phyloP scores from a whole-genome alignment of 2,113 vertebrate genomes.

The Apteryx mantelli region DNA sequence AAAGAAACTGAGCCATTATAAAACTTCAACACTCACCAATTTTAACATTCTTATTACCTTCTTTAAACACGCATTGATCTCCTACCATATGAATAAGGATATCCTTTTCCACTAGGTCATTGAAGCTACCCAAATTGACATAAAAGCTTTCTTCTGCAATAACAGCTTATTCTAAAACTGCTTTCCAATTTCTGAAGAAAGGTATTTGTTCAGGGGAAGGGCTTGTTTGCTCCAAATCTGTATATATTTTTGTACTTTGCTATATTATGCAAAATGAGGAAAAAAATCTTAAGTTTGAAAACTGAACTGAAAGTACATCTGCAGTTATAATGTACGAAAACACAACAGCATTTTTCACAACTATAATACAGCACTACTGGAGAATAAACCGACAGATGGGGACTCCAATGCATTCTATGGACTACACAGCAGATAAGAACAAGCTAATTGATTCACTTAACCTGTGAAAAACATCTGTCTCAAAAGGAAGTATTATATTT shows the following conservation, averaged over 20 bases:
- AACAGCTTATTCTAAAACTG: background rate
- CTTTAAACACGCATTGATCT: background rate
- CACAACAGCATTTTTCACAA: background rate
- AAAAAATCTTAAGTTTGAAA: background rate
- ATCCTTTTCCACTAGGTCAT: background rate
- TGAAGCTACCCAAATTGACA: background rate
- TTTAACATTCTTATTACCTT: background rate
- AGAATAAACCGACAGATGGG: slow-evolving; percentile 8
- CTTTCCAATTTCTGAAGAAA: background rate
- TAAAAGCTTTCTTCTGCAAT: background rate
- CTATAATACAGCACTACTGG: background rate
- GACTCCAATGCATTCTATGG: background rate
- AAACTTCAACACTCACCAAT: background rate
- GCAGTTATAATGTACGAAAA: background rate
- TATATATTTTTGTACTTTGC: background rate
- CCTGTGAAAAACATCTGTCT: background rate
- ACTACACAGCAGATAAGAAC: background rate
- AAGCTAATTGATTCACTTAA: background rate
- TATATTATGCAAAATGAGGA: background rate
- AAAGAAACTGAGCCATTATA: background rate
- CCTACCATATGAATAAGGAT: background rate
- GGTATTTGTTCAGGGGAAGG: accelerated
- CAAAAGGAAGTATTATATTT: background rate
- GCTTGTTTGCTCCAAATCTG: background rate
- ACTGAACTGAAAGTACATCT: background rate